phyloP scores from a whole-genome alignment of 2,797 vertebrate species.

The Peromyscus attwateri region DNA sequence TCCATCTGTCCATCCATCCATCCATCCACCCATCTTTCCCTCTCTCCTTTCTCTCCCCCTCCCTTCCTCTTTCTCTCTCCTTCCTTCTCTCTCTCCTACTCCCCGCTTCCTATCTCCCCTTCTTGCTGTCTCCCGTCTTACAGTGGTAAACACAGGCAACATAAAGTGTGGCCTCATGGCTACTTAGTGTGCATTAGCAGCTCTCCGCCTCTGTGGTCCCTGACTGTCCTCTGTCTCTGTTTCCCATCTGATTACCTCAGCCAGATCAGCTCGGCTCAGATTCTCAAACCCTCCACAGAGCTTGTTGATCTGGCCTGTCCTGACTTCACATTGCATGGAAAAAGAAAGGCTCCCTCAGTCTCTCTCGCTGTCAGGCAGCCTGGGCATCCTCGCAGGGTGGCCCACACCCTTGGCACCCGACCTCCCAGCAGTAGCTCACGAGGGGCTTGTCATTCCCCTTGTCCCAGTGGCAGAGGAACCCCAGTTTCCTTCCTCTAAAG shows the following conservation, averaged over 20 bases:
- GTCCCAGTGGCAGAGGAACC: too few species aligned
- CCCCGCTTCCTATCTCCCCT: too few species aligned
- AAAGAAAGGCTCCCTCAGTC: background rate
- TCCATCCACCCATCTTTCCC: background rate
- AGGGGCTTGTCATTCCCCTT: background rate
- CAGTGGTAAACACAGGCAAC: background rate
- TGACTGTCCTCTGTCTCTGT: background rate
- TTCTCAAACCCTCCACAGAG: background rate
- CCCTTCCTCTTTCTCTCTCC: too few species aligned
- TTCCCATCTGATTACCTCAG: background rate
- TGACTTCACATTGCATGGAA: background rate
- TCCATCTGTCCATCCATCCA: too few species aligned
- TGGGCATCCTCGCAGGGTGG: background rate
- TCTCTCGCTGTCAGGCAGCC: background rate
- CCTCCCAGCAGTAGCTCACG: background rate
- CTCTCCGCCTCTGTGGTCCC: background rate
- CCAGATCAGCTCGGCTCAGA: background rate
- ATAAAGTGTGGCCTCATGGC: too few species aligned
- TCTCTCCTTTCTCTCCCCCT: too few species aligned
- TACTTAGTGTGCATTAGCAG: background rate
- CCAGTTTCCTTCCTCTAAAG: background rate
- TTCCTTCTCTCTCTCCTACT: background rate
- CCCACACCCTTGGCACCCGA: too few species aligned
- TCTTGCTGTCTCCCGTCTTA: background rate
- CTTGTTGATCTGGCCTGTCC: too few species aligned